These are phyloP conservation scores for Protophormia terraenovae DNA, from an alignment of 2,888 invertebrate genomes.

Conservation along the genomic window DNA sequence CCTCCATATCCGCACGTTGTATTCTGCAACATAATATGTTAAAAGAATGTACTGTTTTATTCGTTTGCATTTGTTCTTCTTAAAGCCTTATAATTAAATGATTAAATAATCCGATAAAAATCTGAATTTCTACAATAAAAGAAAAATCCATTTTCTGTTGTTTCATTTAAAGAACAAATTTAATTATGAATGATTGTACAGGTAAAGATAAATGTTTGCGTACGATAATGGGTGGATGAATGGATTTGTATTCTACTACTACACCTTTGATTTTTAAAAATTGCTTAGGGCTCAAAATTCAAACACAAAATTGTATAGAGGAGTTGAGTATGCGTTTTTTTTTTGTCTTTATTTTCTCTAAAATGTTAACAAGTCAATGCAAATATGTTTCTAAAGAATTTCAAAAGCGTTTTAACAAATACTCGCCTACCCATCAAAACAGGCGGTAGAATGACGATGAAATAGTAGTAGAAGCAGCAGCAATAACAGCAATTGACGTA, in stretches of 20 bases:
- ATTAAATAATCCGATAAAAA: not conserved
- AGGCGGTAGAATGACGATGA: not conserved
- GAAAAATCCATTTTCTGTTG: not conserved
- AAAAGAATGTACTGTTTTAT: not conserved
- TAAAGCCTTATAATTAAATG: not conserved
- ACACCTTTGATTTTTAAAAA: not conserved
- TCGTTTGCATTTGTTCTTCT: not conserved
- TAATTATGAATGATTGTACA: not conserved
- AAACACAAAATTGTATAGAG: not conserved
- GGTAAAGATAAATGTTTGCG: not conserved
- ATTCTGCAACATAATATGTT: no score
- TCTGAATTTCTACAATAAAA: not conserved
- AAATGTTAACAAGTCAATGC: constrained; percentile 41
- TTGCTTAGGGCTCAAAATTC: not conserved
- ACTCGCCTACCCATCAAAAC: not conserved
- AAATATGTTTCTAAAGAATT: constrained; percentile 42
- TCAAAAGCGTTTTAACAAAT: constrained; percentile 25
- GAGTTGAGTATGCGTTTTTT: not conserved
- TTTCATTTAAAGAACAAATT: not conserved
- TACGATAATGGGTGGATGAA: not conserved
- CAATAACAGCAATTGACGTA: not conserved
- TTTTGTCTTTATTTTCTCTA: not conserved
- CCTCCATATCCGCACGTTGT: not conserved
- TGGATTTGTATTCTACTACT: not conserved
- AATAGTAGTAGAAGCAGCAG: not conserved